phyloP scores from a whole-genome alignment of 2,888 invertebrate genomes.

The Sipha maydis region DNA sequence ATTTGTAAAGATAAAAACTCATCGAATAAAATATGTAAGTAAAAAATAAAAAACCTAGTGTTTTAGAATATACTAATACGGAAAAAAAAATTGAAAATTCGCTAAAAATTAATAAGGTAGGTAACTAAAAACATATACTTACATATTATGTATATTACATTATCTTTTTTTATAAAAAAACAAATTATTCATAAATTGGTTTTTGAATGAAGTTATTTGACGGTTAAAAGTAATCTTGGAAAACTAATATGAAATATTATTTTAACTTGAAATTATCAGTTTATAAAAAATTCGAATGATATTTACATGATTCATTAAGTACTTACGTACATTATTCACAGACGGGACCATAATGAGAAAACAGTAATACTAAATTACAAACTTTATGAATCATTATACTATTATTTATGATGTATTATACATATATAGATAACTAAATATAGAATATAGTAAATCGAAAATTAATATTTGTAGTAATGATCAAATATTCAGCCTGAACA shows the following conservation, averaged over 20 bases:
- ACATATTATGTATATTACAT: not conserved
- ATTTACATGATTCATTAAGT: not conserved
- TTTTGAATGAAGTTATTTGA: too few relatives aligned
- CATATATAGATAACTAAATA: not conserved
- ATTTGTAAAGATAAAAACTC: not conserved
- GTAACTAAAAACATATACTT: not conserved
- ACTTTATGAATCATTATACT: not conserved
- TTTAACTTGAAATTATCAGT: not conserved
- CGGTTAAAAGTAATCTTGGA: not conserved
- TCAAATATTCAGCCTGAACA: not conserved
- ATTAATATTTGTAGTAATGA: not conserved
- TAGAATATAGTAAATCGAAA: not conserved
- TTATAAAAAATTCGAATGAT: not conserved
- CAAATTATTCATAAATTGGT: not conserved
- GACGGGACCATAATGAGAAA: not conserved
- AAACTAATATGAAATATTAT: not conserved
- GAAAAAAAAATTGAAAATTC: not conserved
- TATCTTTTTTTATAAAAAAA: not conserved
- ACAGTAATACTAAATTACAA: not conserved
- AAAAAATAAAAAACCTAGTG: slow-evolving; percentile 11
- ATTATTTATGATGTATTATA: not conserved
- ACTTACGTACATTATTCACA: not conserved
- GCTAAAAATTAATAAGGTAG: slow-evolving; percentile 1
- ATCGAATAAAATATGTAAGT: not conserved
- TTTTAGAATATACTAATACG: slow-evolving; percentile 11